Evolutionary conservation across 2,888 invertebrate species (phyloP).

Genomic region (Chaitophorus viminalis): DNA sequence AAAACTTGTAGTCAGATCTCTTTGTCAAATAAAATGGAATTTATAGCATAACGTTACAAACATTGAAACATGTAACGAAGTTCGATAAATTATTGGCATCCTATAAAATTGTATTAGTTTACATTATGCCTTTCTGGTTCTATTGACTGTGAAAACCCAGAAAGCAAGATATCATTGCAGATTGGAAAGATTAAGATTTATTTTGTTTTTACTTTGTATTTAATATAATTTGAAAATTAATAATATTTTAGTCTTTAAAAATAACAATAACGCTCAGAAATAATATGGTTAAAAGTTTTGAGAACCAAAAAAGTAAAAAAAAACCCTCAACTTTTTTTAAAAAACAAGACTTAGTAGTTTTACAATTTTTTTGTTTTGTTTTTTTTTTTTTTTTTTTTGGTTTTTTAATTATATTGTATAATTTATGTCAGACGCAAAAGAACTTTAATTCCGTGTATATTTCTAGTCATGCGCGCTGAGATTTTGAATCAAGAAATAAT

Average conservation of each 20-base stretch:
- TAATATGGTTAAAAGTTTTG: conserved; percentile 4
- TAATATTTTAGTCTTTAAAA: neutral
- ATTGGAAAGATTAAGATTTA: neutral
- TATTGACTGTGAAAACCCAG: neutral
- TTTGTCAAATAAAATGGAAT: neutral
- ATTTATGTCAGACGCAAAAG: conserved; percentile 8
- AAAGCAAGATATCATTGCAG: neutral
- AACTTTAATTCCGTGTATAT: conserved; percentile 20
- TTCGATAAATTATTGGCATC: neutral
- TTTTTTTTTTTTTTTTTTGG: conserved; percentile 4
- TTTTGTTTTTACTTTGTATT: neutral
- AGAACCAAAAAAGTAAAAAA: conserved; percentile 7
- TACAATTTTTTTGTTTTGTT: conserved; percentile 6
- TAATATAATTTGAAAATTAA: neutral
- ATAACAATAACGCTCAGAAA: conserved; percentile 8
- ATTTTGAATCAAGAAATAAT: conserved; percentile 23
- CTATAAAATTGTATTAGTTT: neutral
- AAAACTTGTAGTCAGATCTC: neutral
- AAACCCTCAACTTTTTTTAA: neutral
- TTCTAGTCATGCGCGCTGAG: neutral
- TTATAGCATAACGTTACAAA: neutral
- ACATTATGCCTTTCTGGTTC: neutral
- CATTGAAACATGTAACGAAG: neutral
- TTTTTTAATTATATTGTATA: neutral
- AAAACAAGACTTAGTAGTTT: neutral